Conservation (phyloP, 1,140 invertebrate species). For the Nylanderia fulva region DNA sequence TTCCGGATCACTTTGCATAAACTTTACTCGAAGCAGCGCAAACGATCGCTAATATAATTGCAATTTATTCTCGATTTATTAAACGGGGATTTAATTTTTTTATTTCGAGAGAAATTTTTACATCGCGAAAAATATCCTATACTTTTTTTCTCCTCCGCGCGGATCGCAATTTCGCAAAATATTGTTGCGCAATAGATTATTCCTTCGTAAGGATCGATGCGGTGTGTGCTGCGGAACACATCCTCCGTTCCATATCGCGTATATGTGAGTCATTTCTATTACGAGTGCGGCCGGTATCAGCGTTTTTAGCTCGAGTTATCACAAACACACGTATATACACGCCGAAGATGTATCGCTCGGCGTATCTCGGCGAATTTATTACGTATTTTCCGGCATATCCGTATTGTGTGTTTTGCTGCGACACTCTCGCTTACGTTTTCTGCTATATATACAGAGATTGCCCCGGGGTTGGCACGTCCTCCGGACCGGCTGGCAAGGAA, state of each 20-base stretch:
- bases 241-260: background rate
- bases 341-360: background rate
- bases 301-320: conserved; percentile 42
- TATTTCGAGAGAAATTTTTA: background rate
- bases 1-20: too few relatives aligned
- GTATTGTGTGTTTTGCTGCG: background rate
- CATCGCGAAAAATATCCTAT: too few relatives aligned
- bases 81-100: too few relatives aligned
- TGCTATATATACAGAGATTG: conserved; percentile 77
- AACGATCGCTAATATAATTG: too few relatives aligned
- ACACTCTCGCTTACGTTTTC: conserved; percentile 13
- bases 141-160: too few relatives aligned
- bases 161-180: background rate
- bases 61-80: too few relatives aligned
- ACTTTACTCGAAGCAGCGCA: too few relatives aligned
- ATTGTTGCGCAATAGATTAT: background rate
- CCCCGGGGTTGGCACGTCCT: conserved; percentile 82
- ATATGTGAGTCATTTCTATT: conserved; percentile 47
- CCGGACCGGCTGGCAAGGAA: conserved; percentile 82
- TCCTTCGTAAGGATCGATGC: background rate
- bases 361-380: conserved; percentile 47
- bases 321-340: too few relatives aligned
- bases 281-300: conserved; percentile 22
- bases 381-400: conserved; percentile 35
- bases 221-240: conserved; percentile 4